Evolutionary conservation across 2,888 invertebrate genomes (phyloP).

Genomic region (Villa cingulata): DNA sequence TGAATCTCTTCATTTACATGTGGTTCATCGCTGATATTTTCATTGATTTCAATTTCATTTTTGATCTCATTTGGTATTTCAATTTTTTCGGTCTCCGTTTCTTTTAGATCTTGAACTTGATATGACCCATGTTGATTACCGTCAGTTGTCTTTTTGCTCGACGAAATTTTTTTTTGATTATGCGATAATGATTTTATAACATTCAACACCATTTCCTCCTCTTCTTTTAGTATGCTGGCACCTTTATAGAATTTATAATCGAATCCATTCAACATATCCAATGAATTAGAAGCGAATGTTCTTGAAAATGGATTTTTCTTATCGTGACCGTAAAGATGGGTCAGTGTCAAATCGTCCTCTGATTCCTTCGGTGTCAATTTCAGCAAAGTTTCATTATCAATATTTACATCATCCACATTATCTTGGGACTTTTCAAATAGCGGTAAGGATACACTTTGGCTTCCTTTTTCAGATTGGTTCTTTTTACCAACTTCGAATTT

Average conservation of each 20-base stretch:
- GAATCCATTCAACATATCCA: slow-evolving; percentile 11
- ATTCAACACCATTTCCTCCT: slow-evolving; percentile 16
- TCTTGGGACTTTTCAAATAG: not conserved
- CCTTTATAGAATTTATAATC: slow-evolving; percentile 11
- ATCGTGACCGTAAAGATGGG: not conserved
- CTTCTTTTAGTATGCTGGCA: slow-evolving; percentile 12
- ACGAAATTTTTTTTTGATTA: not conserved
- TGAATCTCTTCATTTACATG: too few relatives aligned
- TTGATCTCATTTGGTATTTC: too few relatives aligned
- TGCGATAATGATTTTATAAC: slow-evolving; percentile 12
- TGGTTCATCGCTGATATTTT: too few relatives aligned
- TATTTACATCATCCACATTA: not conserved
- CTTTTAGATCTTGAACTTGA: too few relatives aligned
- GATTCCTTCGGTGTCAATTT: not conserved
- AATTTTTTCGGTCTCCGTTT: too few relatives aligned
- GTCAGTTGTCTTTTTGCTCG: too few relatives aligned
- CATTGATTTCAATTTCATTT: too few relatives aligned
- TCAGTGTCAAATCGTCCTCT: not conserved
- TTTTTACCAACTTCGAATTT: slow-evolving; percentile 5
- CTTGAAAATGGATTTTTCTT: not conserved
- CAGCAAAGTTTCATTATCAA: not conserved
- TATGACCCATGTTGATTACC: too few relatives aligned
- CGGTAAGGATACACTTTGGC: not conserved
- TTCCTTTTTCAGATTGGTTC: not conserved
- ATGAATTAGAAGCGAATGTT: slow-evolving; percentile 4